Base-by-base conservation (phyloP, 2,113 vertebrate species). In the Lampris megalopsis region DNA sequence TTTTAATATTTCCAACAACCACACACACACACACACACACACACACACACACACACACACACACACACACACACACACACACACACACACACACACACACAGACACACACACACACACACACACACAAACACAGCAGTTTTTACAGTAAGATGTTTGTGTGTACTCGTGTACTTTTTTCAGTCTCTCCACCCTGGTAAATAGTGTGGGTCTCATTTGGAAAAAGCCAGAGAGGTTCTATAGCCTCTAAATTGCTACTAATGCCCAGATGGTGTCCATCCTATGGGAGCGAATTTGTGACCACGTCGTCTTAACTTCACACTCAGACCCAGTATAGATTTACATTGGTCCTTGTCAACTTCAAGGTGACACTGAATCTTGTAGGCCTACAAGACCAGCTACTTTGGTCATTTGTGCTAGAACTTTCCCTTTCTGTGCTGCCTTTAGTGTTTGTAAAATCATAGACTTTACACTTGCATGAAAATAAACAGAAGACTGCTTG, bases 141-240 rank as follows among this genome's bases (percentile, higher is more conserved):
- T 10, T 3, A 59, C 68, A 47, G 64, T 48, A 37, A 42, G 71
- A 68, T 83, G 56, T 68, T 63, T 75, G 63, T 60, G 67, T 7
- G 36, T 36, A 4, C 24, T 24, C 24, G 24, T 24, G 24, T 24
- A 24, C 24, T 65, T 9, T 52, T 36, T 66, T 37, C 49, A 66
- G 63, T 69, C 11, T 56, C 62, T 35, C 38, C 36, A 10, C 52
- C 45, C 56, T 45, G 36, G 9, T 70, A 62, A 73, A 63, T 64
- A 73, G 35, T 47, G 53, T 57, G 40, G 66, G 56, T 42, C 45
- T 38, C 6, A 6, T 13, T 61, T 66, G 59, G 74, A 73, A 72
- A 80, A 76, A 53, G 13, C 3, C 42, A 54, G 8, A 58, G 42
- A 58, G 48, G 9, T 7, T 61, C 53, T 11, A 49, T 54, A 9